Percentiles rank a stretch among this genome's conserved stretches.
Evolutionary conservation across 2,797 vertebrate species (phyloP).

Genomic region (Benthosema pterotum): DNA sequence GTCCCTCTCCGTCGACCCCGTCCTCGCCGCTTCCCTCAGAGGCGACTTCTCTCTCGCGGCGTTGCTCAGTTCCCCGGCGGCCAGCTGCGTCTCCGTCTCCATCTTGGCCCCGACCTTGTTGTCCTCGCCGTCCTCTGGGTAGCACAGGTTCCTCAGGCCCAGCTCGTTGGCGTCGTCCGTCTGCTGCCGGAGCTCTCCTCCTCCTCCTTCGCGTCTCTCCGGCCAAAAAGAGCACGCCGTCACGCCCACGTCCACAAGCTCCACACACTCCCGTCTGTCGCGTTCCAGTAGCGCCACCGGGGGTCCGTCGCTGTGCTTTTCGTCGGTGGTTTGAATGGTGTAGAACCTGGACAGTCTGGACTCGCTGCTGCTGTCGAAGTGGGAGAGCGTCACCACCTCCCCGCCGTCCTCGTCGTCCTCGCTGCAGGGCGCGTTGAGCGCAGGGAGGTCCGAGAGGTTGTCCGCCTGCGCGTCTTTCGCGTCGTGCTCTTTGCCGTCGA

Average conservation of each 20-base stretch:
- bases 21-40: constrained; percentile 41
- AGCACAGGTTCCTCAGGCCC: constrained; percentile 75
- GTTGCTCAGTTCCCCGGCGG: constrained; percentile 69
- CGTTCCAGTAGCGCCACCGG: constrained; percentile 25
- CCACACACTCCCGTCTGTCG: constrained; percentile 26
- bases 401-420: constrained; percentile 43
- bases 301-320: constrained; percentile 26
- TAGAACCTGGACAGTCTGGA: constrained; percentile 66
- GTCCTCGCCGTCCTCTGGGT: constrained; percentile 56
- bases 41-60: constrained; percentile 64
- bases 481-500: constrained; percentile 50
- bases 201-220: constrained; percentile 29
- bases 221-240: constrained; percentile 47
- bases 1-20: constrained; percentile 16
- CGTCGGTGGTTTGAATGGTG: constrained; percentile 50
- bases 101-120: constrained; percentile 46
- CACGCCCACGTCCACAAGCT: constrained; percentile 37
- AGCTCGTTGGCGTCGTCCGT: constrained; percentile 77
- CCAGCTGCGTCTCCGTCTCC: constrained; percentile 70
- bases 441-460: constrained; percentile 27
- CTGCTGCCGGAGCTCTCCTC: constrained; percentile 48
- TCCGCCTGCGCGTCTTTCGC: constrained; percentile 35
- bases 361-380: constrained; percentile 50
- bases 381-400: constrained; percentile 33
- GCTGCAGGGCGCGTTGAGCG: constrained; percentile 43